Conservation (phyloP, 92 coral and sea anemone species). For the Epizoanthus stellaris region DNA sequence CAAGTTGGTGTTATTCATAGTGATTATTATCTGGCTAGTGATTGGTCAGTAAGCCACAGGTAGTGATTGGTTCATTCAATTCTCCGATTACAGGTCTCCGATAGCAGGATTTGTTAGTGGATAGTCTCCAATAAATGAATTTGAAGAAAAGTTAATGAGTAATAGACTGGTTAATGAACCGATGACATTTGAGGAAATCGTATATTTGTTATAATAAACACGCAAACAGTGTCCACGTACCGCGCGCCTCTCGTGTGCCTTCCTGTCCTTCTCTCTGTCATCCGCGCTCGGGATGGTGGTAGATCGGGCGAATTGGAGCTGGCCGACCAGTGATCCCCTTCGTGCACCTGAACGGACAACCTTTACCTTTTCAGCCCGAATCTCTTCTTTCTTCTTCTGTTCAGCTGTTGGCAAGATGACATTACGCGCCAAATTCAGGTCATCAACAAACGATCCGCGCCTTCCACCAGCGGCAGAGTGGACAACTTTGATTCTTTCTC, state of each 20-base stretch:
- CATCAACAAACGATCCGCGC: background rate
- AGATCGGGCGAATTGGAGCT: background rate
- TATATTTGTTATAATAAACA: too few relatives aligned
- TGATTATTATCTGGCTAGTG: too few relatives aligned
- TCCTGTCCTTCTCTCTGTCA: background rate
- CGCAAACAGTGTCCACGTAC: background rate
- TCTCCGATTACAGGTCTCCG: too few relatives aligned
- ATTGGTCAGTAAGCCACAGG: too few relatives aligned
- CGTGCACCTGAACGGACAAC: background rate
- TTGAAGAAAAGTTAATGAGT: too few relatives aligned
- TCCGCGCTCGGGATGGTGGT: slow-evolving; percentile 3
- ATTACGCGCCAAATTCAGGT: background rate
- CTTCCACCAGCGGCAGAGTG: slow-evolving; percentile 11
- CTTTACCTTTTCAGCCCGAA: too few relatives aligned
- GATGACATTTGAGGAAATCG: too few relatives aligned
- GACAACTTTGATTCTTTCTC: slow-evolving; percentile 6
- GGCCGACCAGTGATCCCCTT: slow-evolving; percentile 18
- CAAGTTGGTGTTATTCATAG: too few relatives aligned
- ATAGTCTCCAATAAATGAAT: too few relatives aligned
- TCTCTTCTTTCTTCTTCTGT: background rate
- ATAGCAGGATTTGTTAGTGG: too few relatives aligned
- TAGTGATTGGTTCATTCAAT: too few relatives aligned
- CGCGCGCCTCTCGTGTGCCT: background rate
- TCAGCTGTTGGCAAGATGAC: background rate
- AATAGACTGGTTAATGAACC: too few relatives aligned